Evolutionary conservation across 23 tunicate species (phyloP).

Genomic region (Ciona savignyi): DNA sequence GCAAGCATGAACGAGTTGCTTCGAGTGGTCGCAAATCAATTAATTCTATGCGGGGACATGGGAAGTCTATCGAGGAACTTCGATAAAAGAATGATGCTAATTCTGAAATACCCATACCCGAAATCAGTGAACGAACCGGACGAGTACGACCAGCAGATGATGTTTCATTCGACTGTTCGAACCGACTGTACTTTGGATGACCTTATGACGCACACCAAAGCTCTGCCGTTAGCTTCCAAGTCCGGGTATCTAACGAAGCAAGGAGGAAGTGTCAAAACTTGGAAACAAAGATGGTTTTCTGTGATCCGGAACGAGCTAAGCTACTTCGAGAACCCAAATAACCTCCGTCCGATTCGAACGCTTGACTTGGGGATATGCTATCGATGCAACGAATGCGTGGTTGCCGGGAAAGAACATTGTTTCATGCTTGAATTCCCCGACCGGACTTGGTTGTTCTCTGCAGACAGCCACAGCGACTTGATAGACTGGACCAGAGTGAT

Average conservation of each 20-base stretch:
- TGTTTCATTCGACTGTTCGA: slow-evolving; percentile 59
- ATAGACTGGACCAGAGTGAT: slow-evolving; percentile 48
- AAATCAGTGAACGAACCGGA: slow-evolving; percentile 81
- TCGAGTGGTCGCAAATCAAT: slow-evolving; percentile 52
- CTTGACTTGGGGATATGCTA: slow-evolving; percentile 58
- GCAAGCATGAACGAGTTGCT: slow-evolving; percentile 42
- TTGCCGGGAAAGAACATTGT: slow-evolving; percentile 46
- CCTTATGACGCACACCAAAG: slow-evolving; percentile 26
- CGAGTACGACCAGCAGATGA: slow-evolving; percentile 64
- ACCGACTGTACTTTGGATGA: slow-evolving; percentile 31
- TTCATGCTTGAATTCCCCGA: slow-evolving; percentile 55
- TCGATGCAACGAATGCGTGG: slow-evolving; percentile 11
- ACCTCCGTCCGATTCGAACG: slow-evolving; percentile 50
- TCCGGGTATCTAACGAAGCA: slow-evolving; percentile 69
- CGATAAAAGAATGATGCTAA: slow-evolving; percentile 56
- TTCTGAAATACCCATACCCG: slow-evolving; percentile 78
- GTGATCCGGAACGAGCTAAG: slow-evolving; percentile 76
- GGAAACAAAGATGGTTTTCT: slow-evolving; percentile 92
- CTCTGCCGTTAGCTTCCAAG: slow-evolving; percentile 55
- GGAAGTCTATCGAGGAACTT: slow-evolving; percentile 55
- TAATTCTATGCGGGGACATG: slow-evolving; percentile 55
- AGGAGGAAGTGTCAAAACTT: slow-evolving; percentile 56
- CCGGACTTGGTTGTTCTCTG: slow-evolving; percentile 53
- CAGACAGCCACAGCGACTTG: slow-evolving; percentile 31
- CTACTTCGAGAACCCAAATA: slow-evolving; percentile 43